Percentiles rank a stretch among this genome's conserved stretches.
Evolutionary conservation across 1,140 invertebrate genomes (phyloP).

Genomic region (Nymphalis io): DNA sequence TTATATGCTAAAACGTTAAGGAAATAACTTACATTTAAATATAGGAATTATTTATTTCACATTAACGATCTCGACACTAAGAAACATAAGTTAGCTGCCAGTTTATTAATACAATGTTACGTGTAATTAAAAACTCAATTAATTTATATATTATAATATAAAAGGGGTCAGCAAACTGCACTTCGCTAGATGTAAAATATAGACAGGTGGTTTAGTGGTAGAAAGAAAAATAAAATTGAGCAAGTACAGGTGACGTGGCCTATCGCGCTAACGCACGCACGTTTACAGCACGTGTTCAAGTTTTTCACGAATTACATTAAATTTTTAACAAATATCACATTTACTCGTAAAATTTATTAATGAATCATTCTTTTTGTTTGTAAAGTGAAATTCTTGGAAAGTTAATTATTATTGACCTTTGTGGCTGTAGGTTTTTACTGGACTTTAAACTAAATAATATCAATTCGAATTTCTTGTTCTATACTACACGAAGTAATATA

Average conservation of each 20-base stretch:
- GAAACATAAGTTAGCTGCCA: not conserved
- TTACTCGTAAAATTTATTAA: no score
- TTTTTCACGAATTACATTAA: slow-evolving; percentile 1
- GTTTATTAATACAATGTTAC: not conserved
- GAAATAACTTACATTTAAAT: no score
- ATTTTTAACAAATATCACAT: not conserved
- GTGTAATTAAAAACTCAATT: slow-evolving; percentile 4
- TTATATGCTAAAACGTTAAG: no score
- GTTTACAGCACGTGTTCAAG: not conserved
- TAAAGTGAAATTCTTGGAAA: no score
- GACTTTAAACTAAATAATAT: no score
- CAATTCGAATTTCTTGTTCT: no score
- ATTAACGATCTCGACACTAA: not conserved
- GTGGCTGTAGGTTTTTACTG: no score
- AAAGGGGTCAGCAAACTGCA: not conserved
- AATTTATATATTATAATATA: slow-evolving; percentile 2
- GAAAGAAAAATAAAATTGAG: not conserved
- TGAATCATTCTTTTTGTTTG: no score
- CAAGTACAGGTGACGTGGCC: not conserved
- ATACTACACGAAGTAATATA: no score
- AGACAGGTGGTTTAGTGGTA: not conserved
- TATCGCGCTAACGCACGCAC: not conserved
- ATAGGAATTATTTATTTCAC: no score
- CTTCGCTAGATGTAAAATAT: not conserved
- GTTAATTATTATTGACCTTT: no score